Percentiles rank a stretch among this genome's conserved stretches.
phyloP scores from a whole-genome alignment of 2,113 vertebrate genomes.

The Phylloscopus whistleri region DNA sequence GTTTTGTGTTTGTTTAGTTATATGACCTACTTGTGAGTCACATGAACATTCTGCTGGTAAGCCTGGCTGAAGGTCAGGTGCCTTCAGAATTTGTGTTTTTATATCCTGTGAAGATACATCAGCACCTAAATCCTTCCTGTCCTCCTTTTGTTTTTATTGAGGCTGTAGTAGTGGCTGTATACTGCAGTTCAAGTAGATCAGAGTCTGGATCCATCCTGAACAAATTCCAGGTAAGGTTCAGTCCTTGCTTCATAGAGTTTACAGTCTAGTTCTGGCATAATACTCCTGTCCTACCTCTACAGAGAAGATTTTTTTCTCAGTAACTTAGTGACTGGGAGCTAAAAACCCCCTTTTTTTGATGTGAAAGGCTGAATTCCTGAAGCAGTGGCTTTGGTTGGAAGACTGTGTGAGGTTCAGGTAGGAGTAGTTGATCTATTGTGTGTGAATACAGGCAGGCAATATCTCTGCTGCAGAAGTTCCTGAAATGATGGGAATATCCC shows the following conservation, averaged over 20 bases:
- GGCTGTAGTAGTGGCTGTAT: not conserved
- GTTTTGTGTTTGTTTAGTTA: not conserved
- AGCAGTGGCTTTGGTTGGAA: not conserved
- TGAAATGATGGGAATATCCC: not conserved
- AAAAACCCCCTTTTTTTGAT: not conserved
- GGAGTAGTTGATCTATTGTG: not conserved
- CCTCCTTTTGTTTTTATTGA: not conserved
- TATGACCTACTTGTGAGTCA: not conserved
- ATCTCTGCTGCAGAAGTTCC: not conserved
- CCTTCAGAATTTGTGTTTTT: not conserved
- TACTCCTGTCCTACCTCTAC: rapidly evolving
- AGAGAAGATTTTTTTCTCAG: not conserved
- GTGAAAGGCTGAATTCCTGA: not conserved
- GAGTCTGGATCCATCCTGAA: not conserved
- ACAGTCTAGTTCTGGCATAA: not conserved
- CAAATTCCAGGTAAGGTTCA: not conserved
- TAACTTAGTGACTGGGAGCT: not conserved
- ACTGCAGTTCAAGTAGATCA: not conserved
- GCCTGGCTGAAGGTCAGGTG: not conserved
- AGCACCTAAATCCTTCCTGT: not conserved
- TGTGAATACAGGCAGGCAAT: not conserved
- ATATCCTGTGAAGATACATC: not conserved
- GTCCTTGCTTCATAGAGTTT: not conserved
- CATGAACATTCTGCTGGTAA: not conserved
- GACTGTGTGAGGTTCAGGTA: not conserved